These are phyloP conservation scores for Acanthurus leucopareius DNA, from an alignment of 2,797 vertebrate species.

Conservation along the genomic window DNA sequence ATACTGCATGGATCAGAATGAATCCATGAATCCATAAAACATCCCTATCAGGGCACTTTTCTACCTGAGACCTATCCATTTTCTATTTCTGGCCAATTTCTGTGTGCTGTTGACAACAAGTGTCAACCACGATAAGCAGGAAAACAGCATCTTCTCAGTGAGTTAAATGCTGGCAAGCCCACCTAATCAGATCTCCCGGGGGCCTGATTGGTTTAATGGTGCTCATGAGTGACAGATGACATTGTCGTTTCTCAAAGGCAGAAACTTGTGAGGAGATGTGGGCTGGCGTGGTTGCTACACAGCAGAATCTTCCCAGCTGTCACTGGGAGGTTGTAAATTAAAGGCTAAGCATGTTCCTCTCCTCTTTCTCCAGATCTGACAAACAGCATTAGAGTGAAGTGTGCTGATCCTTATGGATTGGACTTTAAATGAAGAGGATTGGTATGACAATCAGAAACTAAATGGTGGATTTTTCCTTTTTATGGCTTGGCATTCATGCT, in stretches of 20 bases:
- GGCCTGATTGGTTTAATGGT: constrained; percentile 58
- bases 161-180: constrained; percentile 59
- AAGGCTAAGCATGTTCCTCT: constrained; percentile 49
- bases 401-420: constrained; percentile 57
- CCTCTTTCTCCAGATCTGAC: constrained; percentile 52
- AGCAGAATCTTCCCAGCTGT: constrained; percentile 59
- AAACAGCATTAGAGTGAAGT: constrained; percentile 63
- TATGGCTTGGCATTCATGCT: constrained; percentile 28
- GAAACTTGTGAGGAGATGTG: constrained; percentile 51
- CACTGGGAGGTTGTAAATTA: constrained; percentile 47
- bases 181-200: constrained; percentile 70
- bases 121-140: constrained; percentile 59
- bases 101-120: constrained; percentile 56
- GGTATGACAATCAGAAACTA: constrained; percentile 46
- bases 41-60: constrained; percentile 19
- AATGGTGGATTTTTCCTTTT: constrained; percentile 18
- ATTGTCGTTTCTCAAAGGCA: constrained; percentile 73
- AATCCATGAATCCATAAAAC: constrained; percentile 21
- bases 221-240: constrained; percentile 78
- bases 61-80: constrained; percentile 35
- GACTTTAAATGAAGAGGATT: constrained; percentile 52
- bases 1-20: constrained; percentile 12
- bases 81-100: constrained; percentile 40
- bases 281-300: constrained; percentile 46
- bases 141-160: constrained; percentile 65